Base-by-base conservation (phyloP, 2,888 invertebrate genomes). In the Euproctis similis region DNA sequence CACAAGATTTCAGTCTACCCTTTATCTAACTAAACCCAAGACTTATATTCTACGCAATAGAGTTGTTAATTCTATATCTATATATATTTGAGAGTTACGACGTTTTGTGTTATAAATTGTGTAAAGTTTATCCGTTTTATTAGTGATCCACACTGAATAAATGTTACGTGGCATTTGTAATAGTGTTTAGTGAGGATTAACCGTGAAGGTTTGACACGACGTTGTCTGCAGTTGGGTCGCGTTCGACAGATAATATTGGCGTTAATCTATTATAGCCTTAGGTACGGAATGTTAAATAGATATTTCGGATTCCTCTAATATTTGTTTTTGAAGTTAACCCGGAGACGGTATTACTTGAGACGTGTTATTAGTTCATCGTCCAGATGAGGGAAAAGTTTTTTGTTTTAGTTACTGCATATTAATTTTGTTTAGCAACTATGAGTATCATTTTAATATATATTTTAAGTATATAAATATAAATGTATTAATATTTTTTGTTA, bases 171-270 rank as follows among this genome's bases (percentile, higher is more conserved):
- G 64, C 62, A 63, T 64, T 63, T 59, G 63, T 70, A 66, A 72
- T 71, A 73, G 71, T 77, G 77, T 77, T 73, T 72, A 69, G 62
- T 63, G 46, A 66, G 67, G 72, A 73, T 77, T 73, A 71, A 64
- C 59, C 57, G 59, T 59, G 54, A 51, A 59, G 63, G 60, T 59
- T 61, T 53, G 56, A 49, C 55, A 51, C 42, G 49, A 41, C 48
- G 46, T 30, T 45, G 30, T 46, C 60, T 60, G 61, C 58, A 69
- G 64, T 64, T 60, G 30, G 59, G 64, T 57, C 62, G 61, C 67
- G 65, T 64, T 59, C 59, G 42, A 46, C 46, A 56, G 63, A 62
- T 66, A 65, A 71, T 70, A 74, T 72, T 70, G 69, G 64, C 60
- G 67, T 69, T 74, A 71, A 76, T 75, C 73, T 70, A 62, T 65